phyloP scores from a whole-genome alignment of 2,888 invertebrate species.

The Creontiades dilutus region DNA sequence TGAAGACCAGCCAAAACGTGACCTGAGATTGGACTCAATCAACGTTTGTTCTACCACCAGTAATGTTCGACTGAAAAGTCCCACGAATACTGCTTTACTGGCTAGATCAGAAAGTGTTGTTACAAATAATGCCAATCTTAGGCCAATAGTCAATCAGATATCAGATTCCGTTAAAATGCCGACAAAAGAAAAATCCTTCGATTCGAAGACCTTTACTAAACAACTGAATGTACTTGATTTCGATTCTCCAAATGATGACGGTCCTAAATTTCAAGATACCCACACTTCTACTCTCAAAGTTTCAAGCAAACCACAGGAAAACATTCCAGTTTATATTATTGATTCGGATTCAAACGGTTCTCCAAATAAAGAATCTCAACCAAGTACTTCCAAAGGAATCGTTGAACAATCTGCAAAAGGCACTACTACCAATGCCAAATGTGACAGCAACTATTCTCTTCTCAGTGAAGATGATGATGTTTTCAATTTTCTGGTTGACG shows the following conservation, averaged over 20 bases:
- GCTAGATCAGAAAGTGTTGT: neutral
- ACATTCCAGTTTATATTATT: constrained; percentile 4
- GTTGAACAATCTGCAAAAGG: neutral
- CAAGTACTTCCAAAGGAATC: neutral
- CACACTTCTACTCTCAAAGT: neutral
- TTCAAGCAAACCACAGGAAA: neutral
- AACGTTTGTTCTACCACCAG: neutral
- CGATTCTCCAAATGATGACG: neutral
- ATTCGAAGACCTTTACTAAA: neutral
- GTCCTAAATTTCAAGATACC: neutral
- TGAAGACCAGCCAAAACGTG: no score
- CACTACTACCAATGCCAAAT: neutral
- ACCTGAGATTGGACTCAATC: no score
- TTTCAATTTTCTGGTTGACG: constrained; percentile 4
- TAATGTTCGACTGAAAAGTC: neutral
- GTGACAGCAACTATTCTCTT: neutral
- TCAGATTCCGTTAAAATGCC: neutral
- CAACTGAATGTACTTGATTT: neutral
- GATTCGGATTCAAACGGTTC: constrained; percentile 17
- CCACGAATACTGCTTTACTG: neutral
- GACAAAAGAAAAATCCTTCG: neutral
- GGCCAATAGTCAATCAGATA: no score
- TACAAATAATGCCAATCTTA: neutral
- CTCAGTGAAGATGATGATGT: constrained; percentile 62
- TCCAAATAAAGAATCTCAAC: neutral